phyloP scores from a whole-genome alignment of 2,888 invertebrate genomes.

The Athrips mouffetella region DNA sequence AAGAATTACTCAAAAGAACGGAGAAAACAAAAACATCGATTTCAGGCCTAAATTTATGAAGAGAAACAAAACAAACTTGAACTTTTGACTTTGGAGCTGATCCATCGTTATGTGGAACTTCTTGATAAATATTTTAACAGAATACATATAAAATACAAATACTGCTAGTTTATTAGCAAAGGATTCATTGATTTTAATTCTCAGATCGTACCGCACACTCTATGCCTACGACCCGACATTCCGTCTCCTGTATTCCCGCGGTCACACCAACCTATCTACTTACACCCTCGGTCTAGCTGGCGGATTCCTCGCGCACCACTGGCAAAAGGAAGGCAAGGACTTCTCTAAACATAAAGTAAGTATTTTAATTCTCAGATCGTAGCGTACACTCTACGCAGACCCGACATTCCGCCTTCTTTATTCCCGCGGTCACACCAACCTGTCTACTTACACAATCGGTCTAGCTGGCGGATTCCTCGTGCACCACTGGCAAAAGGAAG shows the following conservation, averaged over 20 bases:
- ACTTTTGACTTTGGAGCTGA: no score
- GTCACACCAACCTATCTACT: constrained; percentile 63
- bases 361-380: constrained; percentile 41
- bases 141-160: no score
- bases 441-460: constrained; percentile 59
- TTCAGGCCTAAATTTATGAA: no score
- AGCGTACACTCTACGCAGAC: constrained; percentile 50
- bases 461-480: constrained; percentile 57
- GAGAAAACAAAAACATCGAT: no score
- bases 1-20: no score
- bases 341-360: constrained; percentile 46
- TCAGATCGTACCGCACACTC: constrained; percentile 50
- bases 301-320: constrained; percentile 54
- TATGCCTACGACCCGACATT: constrained; percentile 54
- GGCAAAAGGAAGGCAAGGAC: constrained; percentile 45
- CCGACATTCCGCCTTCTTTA: constrained; percentile 57
- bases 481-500: constrained; percentile 46
- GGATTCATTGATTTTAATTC: constrained; percentile 6
- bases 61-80: no score
- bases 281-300: constrained; percentile 59
- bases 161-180: no score
- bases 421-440: constrained; percentile 60
- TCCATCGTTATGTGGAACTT: no score
- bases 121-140: no score
- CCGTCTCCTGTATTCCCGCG: constrained; percentile 52